Base-by-base conservation (phyloP, 1,140 invertebrate genomes). In the Zeugodacus cucurbitae region DNA sequence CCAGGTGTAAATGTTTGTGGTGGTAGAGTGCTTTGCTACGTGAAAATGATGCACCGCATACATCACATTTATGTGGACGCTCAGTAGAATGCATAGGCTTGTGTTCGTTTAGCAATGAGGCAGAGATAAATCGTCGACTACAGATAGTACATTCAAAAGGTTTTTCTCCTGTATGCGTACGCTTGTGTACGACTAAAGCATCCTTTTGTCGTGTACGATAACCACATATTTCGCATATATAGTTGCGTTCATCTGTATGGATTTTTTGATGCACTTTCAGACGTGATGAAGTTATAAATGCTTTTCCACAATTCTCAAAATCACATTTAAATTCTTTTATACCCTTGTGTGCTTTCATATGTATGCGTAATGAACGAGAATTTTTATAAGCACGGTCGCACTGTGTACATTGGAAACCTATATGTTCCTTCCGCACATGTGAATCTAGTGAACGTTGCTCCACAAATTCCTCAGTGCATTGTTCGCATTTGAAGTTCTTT, bases 11-110 rank as follows among this genome's bases (percentile, higher is more conserved):
- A 82, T 91, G 91, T 89, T 92, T 93, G 78, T 93, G 92, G 54
- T 93, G 92, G 85, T 92, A 93, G 1, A 93, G 89, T 1, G 97
- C 97, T 92, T 97, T 97, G 6, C 96, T 96, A 90, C 97, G 97
- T 17, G 97, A 96, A 93, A 98, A 98, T 0, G 96, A 96, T 8
- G 97, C 96, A 32, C 95, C 94, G 90, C 97, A 98, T 0, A 96
- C 94, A 11, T 95, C 94, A 91, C 97, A 98, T 90, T 96, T 95
- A 89, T 96, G 96, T 1, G 97, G 97, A 6, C 97, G 94, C 93
- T 97, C 96, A 29, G 97, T 97, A 1, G 97, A 97, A 92, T 98
- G 97, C 7, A 95, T 96, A 37, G 96, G 96, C 94, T 97, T 97
- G 67, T 93, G 92, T 78, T 93, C 92, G 1, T 89, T 89, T 17